Evolutionary conservation across 2,797 vertebrate genomes (phyloP).

Genomic region (Phalloptychus januarius): DNA sequence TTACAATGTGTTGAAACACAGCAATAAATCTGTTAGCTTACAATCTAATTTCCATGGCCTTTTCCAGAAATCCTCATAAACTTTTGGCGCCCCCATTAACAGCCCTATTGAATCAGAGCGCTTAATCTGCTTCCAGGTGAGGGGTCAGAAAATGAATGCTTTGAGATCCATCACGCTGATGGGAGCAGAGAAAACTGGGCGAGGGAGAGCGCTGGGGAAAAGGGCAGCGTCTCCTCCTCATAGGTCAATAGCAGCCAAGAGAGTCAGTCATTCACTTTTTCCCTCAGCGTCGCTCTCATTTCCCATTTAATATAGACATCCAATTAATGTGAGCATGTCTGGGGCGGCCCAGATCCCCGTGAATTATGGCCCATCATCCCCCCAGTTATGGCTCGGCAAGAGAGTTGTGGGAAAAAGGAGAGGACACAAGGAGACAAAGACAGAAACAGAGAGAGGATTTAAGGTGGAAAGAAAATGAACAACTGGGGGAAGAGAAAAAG

Average conservation of each 20-base stretch:
- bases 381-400: conserved; percentile 71
- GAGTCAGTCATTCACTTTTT: conserved; percentile 96
- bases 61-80: conserved; percentile 99
- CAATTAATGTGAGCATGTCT: conserved; percentile 93
- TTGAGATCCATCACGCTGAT: conserved; percentile 98
- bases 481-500: background rate
- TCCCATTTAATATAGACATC: conserved; percentile 99
- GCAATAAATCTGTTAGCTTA: conserved; percentile 99
- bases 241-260: conserved; percentile 99
- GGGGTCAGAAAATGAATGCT: conserved; percentile 99
- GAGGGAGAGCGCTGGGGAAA: conserved; percentile 92
- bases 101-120: conserved; percentile 94
- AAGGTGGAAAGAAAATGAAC: conserved; percentile 17
- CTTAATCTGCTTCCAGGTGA: conserved; percentile 98
- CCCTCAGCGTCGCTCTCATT: conserved; percentile 87
- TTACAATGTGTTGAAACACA: conserved; percentile 99
- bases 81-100: conserved; percentile 92
- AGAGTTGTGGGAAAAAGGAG: conserved; percentile 21
- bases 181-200: conserved; percentile 96
- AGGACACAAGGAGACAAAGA: conserved; percentile 13
- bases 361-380: conserved; percentile 95
- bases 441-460: conserved; percentile 6
- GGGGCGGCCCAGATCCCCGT: conserved; percentile 89
- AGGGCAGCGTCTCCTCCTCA: conserved; percentile 97
- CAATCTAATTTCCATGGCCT: conserved; percentile 99